Evolutionary conservation across 2,113 vertebrate genomes (phyloP).

Genomic region (Callocephalon fimbriatum): DNA sequence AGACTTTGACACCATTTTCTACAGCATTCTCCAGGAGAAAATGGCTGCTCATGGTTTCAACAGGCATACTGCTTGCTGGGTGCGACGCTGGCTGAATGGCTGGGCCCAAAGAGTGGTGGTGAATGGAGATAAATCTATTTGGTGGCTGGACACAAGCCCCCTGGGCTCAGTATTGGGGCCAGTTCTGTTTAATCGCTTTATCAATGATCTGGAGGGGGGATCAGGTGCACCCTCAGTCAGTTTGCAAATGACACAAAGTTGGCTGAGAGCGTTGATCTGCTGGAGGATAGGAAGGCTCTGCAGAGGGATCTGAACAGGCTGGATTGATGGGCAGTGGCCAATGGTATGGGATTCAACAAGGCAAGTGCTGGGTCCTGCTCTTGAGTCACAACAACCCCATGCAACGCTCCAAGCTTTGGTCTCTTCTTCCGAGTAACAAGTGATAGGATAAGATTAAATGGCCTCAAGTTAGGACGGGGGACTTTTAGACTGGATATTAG

Average conservation of each 20-base stretch:
- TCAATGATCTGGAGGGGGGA: neutral
- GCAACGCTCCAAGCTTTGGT: neutral
- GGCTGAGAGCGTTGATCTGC: neutral
- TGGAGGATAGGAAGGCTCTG: neutral
- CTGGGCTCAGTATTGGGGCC: neutral
- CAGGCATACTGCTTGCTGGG: neutral
- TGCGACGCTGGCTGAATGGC: neutral
- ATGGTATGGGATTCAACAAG: neutral
- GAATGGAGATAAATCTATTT: neutral
- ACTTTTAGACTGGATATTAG: neutral
- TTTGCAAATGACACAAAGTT: neutral
- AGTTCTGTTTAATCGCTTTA: neutral
- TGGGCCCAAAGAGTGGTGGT: neutral
- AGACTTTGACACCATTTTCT: neutral
- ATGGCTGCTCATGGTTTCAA: neutral
- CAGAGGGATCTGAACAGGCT: neutral
- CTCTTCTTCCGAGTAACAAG: neutral
- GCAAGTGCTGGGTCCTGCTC: neutral
- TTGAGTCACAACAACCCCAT: neutral
- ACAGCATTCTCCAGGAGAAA: neutral
- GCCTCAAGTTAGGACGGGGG: neutral
- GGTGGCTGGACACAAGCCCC: neutral
- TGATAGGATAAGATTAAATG: neutral
- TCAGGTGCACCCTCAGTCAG: neutral
- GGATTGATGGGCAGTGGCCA: neutral